These are phyloP conservation scores for Fragum sueziense DNA, from an alignment of 2,888 invertebrate species.

Conservation along the genomic window DNA sequence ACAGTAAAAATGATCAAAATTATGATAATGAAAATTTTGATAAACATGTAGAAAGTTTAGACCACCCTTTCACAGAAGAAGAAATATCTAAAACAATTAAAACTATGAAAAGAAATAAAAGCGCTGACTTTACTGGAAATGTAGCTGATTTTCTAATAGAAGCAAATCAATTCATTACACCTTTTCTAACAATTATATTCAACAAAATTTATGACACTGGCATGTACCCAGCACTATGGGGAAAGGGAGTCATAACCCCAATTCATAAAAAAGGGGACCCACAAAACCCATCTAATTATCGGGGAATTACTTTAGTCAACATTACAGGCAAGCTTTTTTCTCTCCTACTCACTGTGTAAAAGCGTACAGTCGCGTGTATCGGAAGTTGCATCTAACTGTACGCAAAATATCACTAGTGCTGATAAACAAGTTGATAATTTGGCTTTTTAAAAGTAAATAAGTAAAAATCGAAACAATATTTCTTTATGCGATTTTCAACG, in stretches of 20 bases:
- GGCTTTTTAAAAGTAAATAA: no score
- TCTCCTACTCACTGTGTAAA: no score
- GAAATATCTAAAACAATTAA: conserved; percentile 25
- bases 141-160: conserved; percentile 42
- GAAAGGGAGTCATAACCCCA: conserved; percentile 35
- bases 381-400: no score
- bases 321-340: conserved; percentile 43
- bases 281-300: no score
- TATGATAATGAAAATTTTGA: background rate
- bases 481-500: no score
- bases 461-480: no score
- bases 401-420: no score
- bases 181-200: conserved; percentile 25
- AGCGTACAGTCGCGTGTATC: no score
- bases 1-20: conserved; percentile 5
- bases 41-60: conserved; percentile 19
- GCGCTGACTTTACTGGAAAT: conserved; percentile 19
- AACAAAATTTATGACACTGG: conserved; percentile 30
- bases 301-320: conserved; percentile 45
- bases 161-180: conserved; percentile 16
- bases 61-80: conserved; percentile 6
- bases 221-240: conserved; percentile 36
- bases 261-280: conserved; percentile 47
- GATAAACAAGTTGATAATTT: no score
- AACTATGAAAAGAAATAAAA: conserved; percentile 25